Conservation (phyloP, 2,113 vertebrate genomes). For the Asarcornis scutulata region DNA sequence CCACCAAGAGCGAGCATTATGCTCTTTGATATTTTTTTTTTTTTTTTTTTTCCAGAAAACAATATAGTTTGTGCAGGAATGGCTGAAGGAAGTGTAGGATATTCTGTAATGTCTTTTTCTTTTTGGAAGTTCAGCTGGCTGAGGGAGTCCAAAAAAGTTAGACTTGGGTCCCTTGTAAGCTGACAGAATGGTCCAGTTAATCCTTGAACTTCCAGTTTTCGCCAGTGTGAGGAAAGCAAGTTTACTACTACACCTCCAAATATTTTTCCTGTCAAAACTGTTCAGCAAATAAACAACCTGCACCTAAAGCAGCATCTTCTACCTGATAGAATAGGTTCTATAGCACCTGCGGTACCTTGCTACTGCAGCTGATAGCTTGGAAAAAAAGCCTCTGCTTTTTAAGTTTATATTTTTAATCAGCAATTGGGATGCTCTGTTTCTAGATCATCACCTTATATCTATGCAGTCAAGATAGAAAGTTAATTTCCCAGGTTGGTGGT, state of each 20-base stretch:
- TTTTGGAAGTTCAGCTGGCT: neutral
- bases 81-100: neutral
- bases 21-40: neutral
- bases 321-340: neutral
- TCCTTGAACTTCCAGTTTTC: neutral
- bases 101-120: neutral
- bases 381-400: neutral
- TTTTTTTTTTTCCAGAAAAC: neutral
- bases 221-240: neutral
- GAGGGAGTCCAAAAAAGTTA: neutral
- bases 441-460: neutral
- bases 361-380: neutral
- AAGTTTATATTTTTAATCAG: neutral
- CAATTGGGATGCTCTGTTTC: neutral
- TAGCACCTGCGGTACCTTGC: neutral
- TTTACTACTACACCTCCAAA: neutral
- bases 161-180: neutral
- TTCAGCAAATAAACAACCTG: neutral
- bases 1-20: neutral
- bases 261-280: neutral
- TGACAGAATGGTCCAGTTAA: neutral
- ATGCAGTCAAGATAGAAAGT: neutral
- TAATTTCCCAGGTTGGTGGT: neutral
- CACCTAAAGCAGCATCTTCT: neutral
- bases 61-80: neutral